Percentiles rank a stretch among this genome's conserved stretches.
Conservation (phyloP, 2,888 invertebrate genomes). For the Listrodromus nycthemerus region DNA sequence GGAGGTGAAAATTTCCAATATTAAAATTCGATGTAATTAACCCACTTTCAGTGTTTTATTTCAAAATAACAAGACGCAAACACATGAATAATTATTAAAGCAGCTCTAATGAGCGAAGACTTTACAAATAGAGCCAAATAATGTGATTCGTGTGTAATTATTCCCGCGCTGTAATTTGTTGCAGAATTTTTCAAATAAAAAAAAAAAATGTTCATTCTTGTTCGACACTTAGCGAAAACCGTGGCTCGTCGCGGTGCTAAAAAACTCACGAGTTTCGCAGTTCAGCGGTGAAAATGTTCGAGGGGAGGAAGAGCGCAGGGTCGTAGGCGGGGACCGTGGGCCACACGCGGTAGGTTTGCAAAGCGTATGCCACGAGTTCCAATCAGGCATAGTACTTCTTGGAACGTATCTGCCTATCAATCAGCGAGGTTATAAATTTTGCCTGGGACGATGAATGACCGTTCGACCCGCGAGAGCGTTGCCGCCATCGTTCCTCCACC, state of each 20-base stretch:
- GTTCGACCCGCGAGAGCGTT: constrained; percentile 50
- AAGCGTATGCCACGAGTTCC: constrained; percentile 74
- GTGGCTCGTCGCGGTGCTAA: not conserved
- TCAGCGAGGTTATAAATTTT: constrained; percentile 80
- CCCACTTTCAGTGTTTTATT: too few species aligned
- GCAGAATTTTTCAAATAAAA: not conserved
- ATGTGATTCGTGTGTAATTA: too few species aligned
- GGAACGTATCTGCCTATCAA: constrained; percentile 81
- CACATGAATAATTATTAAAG: too few species aligned
- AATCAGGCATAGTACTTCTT: constrained; percentile 83
- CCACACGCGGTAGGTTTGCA: constrained; percentile 46
- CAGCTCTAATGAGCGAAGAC: too few species aligned
- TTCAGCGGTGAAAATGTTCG: not conserved
- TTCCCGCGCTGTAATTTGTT: too few species aligned
- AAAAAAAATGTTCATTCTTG: too few species aligned
- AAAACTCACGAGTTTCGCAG: not conserved
- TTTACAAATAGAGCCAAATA: too few species aligned
- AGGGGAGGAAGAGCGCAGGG: constrained; percentile 8
- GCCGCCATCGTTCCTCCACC: constrained; percentile 4
- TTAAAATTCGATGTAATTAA: too few species aligned
- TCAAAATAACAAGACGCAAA: too few species aligned
- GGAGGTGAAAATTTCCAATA: too few species aligned
- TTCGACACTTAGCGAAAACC: not conserved
- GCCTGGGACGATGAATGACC: constrained; percentile 71
- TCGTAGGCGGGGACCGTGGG: constrained; percentile 48